phyloP scores from a whole-genome alignment of 2,113 vertebrate species.

The Prietella phreatophila region DNA sequence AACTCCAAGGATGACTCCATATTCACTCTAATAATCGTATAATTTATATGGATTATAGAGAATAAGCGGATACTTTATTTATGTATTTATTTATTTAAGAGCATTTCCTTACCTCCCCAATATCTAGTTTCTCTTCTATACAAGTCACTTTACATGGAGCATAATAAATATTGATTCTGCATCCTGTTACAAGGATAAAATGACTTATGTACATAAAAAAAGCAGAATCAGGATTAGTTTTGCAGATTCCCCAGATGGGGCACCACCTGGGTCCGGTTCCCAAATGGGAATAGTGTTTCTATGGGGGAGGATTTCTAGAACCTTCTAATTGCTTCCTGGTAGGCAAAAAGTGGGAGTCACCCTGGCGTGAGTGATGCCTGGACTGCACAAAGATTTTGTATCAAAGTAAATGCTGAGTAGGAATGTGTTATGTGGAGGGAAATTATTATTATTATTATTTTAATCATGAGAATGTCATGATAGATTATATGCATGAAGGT shows the following conservation, averaged over 20 bases:
- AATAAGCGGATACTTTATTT: too few relatives aligned
- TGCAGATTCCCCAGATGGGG: background rate
- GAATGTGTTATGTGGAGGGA: background rate
- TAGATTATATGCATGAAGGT: background rate
- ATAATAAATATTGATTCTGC: background rate
- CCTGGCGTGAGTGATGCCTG: background rate
- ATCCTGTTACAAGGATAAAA: background rate
- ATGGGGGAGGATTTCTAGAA: slow-evolving; percentile 1
- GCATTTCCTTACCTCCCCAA: background rate
- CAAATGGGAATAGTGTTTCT: background rate
- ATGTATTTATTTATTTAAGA: background rate
- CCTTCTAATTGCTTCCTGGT: slow-evolving; percentile 13
- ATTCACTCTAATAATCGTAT: background rate
- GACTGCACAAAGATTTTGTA: background rate
- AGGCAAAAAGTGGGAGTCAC: background rate
- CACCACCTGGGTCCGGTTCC: background rate
- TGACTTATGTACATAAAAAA: background rate
- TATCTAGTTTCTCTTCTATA: background rate
- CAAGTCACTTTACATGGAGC: background rate
- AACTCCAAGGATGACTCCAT: background rate
- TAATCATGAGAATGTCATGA: background rate
- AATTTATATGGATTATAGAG: background rate
- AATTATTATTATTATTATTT: background rate
- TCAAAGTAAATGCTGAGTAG: background rate
- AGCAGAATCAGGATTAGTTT: background rate